phyloP scores from a whole-genome alignment of 2,888 invertebrate genomes.

The Acanthacorydalis orientalis region DNA sequence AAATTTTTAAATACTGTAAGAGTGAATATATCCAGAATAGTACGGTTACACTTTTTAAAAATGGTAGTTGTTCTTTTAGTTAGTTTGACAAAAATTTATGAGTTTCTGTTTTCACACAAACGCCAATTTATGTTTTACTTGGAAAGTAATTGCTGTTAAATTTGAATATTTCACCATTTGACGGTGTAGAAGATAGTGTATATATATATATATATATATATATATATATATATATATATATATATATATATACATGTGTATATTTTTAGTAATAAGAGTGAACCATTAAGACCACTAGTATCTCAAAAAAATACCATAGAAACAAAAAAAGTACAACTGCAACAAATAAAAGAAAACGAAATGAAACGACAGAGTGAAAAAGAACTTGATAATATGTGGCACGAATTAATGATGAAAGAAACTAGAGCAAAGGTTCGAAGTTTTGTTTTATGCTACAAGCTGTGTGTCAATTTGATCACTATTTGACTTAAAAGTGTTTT shows the following conservation, averaged over 20 bases:
- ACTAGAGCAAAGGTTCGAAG: constrained; percentile 25
- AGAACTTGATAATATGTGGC: constrained; percentile 43
- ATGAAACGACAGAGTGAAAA: constrained; percentile 31
- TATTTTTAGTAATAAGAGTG: constrained; percentile 19
- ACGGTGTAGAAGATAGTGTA: too few relatives aligned
- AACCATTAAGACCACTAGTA: constrained; percentile 29
- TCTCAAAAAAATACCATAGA: constrained; percentile 32
- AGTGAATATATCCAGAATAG: too few relatives aligned
- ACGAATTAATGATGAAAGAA: constrained; percentile 38
- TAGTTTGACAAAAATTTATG: too few relatives aligned
- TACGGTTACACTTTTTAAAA: too few relatives aligned
- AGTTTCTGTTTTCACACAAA: too few relatives aligned
- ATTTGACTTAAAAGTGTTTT: background rate
- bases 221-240: too few relatives aligned
- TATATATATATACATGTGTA: background rate
- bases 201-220: too few relatives aligned
- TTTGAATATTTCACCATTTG: too few relatives aligned
- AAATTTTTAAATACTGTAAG: too few relatives aligned
- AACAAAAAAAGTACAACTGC: constrained; percentile 33
- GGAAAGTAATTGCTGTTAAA: too few relatives aligned
- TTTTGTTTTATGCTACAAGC: background rate
- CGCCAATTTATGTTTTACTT: too few relatives aligned
- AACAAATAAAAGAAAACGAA: constrained; percentile 43
- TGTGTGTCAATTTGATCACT: background rate
- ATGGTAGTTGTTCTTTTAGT: too few relatives aligned